Percentiles rank a stretch among this genome's conserved stretches.
Conservation (phyloP, 2,888 invertebrate species). For the Sclerodermus sp. region DNA sequence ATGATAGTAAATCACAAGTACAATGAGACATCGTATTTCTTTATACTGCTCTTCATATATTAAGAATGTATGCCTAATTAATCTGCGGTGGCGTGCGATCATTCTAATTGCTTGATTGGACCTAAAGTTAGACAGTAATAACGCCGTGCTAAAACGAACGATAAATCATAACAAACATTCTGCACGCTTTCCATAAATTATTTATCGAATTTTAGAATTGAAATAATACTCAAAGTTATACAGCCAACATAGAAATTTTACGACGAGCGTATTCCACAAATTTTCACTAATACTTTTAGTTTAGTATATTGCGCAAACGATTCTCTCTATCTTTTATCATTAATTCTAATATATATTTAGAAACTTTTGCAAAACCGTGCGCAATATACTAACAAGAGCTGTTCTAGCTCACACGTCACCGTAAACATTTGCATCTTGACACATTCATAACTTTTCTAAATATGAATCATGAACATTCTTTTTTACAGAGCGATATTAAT, state of each 20-base stretch:
- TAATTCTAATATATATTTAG: no score
- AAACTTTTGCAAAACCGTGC: no score
- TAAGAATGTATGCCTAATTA: conserved; percentile 51
- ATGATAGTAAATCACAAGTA: conserved; percentile 43
- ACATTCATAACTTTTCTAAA: no score
- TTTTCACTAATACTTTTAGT: no score
- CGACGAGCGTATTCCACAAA: no score
- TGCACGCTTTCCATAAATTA: neutral
- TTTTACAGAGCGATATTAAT: neutral
- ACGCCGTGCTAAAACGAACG: conserved; percentile 15
- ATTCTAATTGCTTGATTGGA: conserved; percentile 19
- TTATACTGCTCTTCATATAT: conserved; percentile 41
- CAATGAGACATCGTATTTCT: conserved; percentile 47
- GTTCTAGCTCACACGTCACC: no score
- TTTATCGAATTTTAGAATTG: no score
- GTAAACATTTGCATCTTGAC: no score
- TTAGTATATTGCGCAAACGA: no score
- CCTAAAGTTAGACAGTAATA: conserved; percentile 9
- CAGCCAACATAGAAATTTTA: neutral
- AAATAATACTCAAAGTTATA: neutral
- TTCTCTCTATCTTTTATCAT: no score
- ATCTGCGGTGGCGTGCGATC: conserved; percentile 42
- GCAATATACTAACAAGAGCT: no score
- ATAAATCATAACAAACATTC: neutral
- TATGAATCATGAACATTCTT: no score